Evolutionary conservation across 2,888 invertebrate species (phyloP), one percentile per base, ranked within the genome.

Genomic region (Rhingia campestris): DNA sequence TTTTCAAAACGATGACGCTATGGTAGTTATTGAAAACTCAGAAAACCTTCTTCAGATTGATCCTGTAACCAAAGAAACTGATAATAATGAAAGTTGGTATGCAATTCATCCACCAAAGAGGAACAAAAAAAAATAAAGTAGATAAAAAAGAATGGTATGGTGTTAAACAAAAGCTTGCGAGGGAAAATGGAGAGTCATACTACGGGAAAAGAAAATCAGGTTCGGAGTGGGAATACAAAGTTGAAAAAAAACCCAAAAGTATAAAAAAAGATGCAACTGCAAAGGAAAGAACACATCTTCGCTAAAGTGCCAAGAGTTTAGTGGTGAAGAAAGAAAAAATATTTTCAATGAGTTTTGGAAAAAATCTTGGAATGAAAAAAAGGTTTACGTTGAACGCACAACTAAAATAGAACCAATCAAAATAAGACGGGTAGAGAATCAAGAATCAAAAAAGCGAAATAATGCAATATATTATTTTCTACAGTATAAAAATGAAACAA

Each of bases 281-380:
- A 33, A 67, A n/a, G 45, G 43, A 54, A 54, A 54, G 22, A 39
- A 54, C n/a, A 54, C 45, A 22, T 45, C 43, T 35, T 45, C 9
- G 7, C 7, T 67, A 54, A 54, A 12, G 54, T 67, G 54, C 66
- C 54, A 70, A 32, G 70, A 70, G 10, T 51, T 70, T 70, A 70
- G 12, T 51, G 49, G 49, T 5, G 51, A 58, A 39, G 56, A 56
- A 47, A 69, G 58, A 69, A 69, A 49, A 22, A 37, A 49, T 49
- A 69, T 69, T 58, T 58, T 45, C 58, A 39, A 39, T 4, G 56
- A 49, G 12, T 58, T 58, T 69, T 58, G 69, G 32, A 69, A 49
- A 47, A 69, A 69, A 32, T 32, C 58, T 12, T 56, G 56, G 47
- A n/a, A 58, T 32, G 58, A 39, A 49, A 69, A 58, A 69, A 58